Evolutionary conservation across 2,113 vertebrate genomes (phyloP), one percentile per base, ranked within the genome.

Genomic region (Aix galericulata): DNA sequence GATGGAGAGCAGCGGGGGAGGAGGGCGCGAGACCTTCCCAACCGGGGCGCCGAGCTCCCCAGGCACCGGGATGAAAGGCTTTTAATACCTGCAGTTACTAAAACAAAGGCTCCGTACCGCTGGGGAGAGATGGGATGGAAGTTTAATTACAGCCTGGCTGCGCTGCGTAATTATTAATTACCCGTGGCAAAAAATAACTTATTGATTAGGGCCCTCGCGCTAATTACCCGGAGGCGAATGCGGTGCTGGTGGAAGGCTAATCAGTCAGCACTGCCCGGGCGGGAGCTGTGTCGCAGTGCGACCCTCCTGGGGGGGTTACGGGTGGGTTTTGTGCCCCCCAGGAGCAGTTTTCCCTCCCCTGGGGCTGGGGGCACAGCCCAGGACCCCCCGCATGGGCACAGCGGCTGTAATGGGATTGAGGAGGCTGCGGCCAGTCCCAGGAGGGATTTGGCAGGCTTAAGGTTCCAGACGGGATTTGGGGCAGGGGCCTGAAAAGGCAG

Each of bases 151-250:
- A 96, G 91, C 89, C 95, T 79, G 91, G 93, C 95, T 97, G 95
- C 27, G 96, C 96, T 96, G 94, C 94, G 93, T 98, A 97, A 98
- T 98, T 98, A 98, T 98, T 98, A 98, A 98, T 98, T 98, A 98
- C 96, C 92, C 94, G 77, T 14, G 68, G 97, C 97, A 97, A 98
- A 98, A 98, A 98, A 98, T 98, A 98, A 98, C 97, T 97, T 98
- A 98, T 98, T 96, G 98, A 98, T 98, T 97, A 97, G 96, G 69
- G 96, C 81, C 96, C 84, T 96, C 16, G 75, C 26, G 91, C 98
- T 98, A 98, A 98, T 98, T 98, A 98, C 94, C 96, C 55, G 21
- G 84, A 94, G 94, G 89, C 2, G 18, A 91, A 87, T 74, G 96
- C 40, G 63, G 44, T 64, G 88, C 92, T 64, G 93, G 93, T 93